Percentiles rank a stretch among this genome's conserved stretches.
These are phyloP conservation scores for Dipus sagitta DNA, from an alignment of 2,797 vertebrate genomes.

Conservation along the genomic window DNA sequence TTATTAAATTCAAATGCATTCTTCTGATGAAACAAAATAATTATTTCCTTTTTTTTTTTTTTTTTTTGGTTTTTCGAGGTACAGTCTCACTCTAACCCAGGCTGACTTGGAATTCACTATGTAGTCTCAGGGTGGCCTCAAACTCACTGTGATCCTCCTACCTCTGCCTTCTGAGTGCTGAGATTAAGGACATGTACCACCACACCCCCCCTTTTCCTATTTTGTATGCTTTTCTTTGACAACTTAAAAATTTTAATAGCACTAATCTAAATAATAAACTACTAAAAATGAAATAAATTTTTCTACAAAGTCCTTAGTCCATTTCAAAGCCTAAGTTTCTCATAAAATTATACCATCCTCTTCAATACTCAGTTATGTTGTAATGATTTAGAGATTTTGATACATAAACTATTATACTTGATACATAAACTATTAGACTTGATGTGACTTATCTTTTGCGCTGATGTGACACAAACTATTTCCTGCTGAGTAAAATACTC, in stretches of 20 bases:
- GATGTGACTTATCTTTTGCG: neutral
- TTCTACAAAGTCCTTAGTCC: neutral
- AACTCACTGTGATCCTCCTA: too few relatives aligned
- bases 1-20: constrained; percentile 59
- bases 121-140: too few relatives aligned
- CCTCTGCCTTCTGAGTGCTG: too few relatives aligned
- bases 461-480: neutral
- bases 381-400: constrained; percentile 21
- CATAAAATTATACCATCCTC: neutral
- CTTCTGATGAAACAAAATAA: neutral
- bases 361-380: constrained; percentile 24
- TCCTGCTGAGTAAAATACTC: neutral
- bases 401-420: neutral
- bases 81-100: too few relatives aligned
- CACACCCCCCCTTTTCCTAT: neutral
- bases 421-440: neutral
- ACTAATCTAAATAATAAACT: neutral
- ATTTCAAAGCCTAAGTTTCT: constrained; percentile 43
- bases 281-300: constrained; percentile 48
- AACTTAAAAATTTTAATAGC: constrained; percentile 38
- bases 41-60: too few relatives aligned
- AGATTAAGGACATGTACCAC: too few relatives aligned
- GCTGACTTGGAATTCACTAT: too few relatives aligned
- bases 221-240: constrained; percentile 41
- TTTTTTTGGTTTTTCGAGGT: too few relatives aligned